Conservation (phyloP, 2,113 vertebrate genomes). For the Bos indicus region DNA sequence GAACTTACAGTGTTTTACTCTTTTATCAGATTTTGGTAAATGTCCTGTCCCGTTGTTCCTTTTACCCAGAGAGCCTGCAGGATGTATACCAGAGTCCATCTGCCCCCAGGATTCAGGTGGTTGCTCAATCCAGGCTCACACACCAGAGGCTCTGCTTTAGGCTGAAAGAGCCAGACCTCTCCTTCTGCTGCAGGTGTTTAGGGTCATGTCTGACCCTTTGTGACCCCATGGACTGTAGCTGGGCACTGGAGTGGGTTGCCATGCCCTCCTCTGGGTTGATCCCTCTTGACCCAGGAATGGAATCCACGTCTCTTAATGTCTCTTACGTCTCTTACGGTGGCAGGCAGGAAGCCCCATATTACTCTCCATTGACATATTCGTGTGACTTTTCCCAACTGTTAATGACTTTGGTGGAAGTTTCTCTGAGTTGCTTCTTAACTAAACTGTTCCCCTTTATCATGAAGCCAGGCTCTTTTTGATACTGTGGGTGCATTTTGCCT, state of each 20-base stretch:
- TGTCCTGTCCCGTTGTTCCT: not conserved
- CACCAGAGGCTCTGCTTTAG: not conserved
- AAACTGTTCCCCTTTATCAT: not conserved
- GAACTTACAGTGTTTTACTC: not conserved
- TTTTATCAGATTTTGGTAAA: not conserved
- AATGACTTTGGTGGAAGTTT: not conserved
- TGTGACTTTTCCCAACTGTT: not conserved
- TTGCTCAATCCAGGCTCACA: not conserved
- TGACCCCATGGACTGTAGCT: not conserved
- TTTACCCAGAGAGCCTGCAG: not conserved
- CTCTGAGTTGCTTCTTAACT: not conserved
- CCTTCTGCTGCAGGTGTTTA: not conserved
- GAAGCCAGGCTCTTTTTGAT: not conserved
- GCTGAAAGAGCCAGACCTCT: accelerated
- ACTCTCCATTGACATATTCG: not conserved
- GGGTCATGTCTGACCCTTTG: not conserved
- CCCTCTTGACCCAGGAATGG: not conserved
- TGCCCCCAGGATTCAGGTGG: not conserved
- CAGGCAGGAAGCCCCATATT: not conserved
- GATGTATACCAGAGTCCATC: accelerated
- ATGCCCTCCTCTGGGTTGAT: not conserved
- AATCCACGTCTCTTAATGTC: not conserved
- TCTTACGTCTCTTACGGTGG: not conserved
- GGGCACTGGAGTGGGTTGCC: not conserved
- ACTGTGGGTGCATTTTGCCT: not conserved